phyloP scores from a whole-genome alignment of 23 tunicate species.

The Ascidia mentula region DNA sequence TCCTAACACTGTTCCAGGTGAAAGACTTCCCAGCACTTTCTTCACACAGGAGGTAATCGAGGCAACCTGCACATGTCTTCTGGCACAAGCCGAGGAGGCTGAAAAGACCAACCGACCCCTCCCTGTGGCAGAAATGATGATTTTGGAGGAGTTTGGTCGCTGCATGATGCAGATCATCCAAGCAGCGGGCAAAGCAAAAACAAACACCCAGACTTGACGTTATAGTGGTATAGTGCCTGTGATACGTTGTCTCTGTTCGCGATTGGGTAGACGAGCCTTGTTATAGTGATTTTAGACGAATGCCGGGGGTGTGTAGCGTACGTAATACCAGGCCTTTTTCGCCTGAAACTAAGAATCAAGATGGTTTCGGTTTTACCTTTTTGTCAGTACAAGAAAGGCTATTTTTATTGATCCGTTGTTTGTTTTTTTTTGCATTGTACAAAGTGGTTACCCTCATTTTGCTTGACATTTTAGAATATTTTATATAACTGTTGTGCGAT shows the following conservation, averaged over 20 bases:
- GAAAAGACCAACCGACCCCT: constrained; percentile 76
- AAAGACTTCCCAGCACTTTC: constrained; percentile 72
- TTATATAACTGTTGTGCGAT: neutral
- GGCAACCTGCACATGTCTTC: constrained; percentile 88
- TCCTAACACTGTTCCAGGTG: constrained; percentile 1
- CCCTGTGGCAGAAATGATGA: constrained; percentile 73
- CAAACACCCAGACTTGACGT: constrained; percentile 13
- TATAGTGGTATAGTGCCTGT: too few relatives aligned
- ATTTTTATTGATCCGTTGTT: neutral
- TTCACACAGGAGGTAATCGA: constrained; percentile 92
- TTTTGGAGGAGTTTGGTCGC: constrained; percentile 88
- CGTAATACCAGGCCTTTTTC: too few relatives aligned
- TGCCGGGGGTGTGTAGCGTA: too few relatives aligned
- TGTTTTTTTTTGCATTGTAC: neutral
- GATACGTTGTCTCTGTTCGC: too few relatives aligned
- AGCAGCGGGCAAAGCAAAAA: constrained; percentile 88
- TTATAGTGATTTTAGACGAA: too few relatives aligned
- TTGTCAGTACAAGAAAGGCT: neutral
- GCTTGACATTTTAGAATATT: constrained; percentile 5
- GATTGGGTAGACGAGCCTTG: too few relatives aligned
- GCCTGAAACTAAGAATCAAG: too few relatives aligned
- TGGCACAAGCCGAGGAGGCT: constrained; percentile 96
- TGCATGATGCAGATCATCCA: constrained; percentile 93
- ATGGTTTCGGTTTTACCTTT: too few relatives aligned
- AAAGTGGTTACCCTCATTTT: constrained; percentile 5